These are phyloP conservation scores for Glyphotaelius pellucidus DNA, from an alignment of 2,888 invertebrate genomes.

Conservation along the genomic window DNA sequence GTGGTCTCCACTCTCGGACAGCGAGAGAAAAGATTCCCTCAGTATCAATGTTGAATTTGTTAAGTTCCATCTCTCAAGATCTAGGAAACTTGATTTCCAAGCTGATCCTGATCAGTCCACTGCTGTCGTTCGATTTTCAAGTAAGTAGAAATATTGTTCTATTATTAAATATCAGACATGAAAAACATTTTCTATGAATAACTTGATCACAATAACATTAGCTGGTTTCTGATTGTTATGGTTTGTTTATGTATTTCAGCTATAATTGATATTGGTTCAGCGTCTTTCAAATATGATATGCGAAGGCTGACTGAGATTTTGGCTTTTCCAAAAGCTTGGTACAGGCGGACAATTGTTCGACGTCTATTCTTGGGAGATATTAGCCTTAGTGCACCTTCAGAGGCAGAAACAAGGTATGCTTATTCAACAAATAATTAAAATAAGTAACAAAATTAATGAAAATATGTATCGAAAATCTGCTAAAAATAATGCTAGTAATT, in stretches of 20 bases:
- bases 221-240: background rate
- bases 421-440: background rate
- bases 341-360: conserved; percentile 94
- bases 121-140: conserved; percentile 95
- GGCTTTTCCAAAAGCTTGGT: conserved; percentile 99
- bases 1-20: conserved; percentile 91
- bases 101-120: conserved; percentile 84
- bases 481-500: too few relatives aligned
- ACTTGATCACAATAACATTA: background rate
- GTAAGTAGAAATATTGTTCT: conserved; percentile 74
- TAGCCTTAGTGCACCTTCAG: conserved; percentile 76
- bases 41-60: conserved; percentile 98
- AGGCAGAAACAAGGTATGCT: conserved; percentile 57
- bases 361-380: conserved; percentile 96
- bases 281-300: conserved; percentile 99
- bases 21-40: conserved; percentile 95
- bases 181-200: background rate
- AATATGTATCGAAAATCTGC: background rate
- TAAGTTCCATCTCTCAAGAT: conserved; percentile 95
- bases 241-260: conserved; percentile 74
- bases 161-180: conserved; percentile 61
- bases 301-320: conserved; percentile 96
- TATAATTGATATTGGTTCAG: conserved; percentile 96
- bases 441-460: background rate
- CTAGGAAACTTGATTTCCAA: conserved; percentile 91